These are phyloP conservation scores for human (Homo sapiens) DNA, from an alignment of 2,113 vertebrate genomes.

Conservation along the genomic window GRCh38 chr14:51024001-51024500, in stretches of 20 bases:
- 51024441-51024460: conserved; percentile 28
- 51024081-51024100: conserved; percentile 4
- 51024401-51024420: conserved; percentile 8
- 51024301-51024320: conserved; percentile 48
- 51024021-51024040: neutral
- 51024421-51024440: conserved; percentile 20
- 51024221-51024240: neutral
- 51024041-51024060: neutral
- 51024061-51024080: conserved; percentile 15
- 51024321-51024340: neutral
- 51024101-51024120: neutral
- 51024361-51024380: neutral
- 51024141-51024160: neutral
- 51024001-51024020: neutral
- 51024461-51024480: conserved; percentile 10
- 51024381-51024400: conserved; percentile 27
- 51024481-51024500: neutral
- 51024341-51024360: conserved; percentile 42
- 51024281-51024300: conserved; percentile 26
- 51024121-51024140: neutral
- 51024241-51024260: conserved; percentile 30
- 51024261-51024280: conserved; percentile 51
- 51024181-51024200: conserved; percentile 30
- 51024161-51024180: neutral
- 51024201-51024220: conserved; percentile 49